Evolutionary conservation across 2,113 vertebrate species (phyloP), one percentile per base, ranked within the genome.

Genomic region (Anthoscopus minutus): DNA sequence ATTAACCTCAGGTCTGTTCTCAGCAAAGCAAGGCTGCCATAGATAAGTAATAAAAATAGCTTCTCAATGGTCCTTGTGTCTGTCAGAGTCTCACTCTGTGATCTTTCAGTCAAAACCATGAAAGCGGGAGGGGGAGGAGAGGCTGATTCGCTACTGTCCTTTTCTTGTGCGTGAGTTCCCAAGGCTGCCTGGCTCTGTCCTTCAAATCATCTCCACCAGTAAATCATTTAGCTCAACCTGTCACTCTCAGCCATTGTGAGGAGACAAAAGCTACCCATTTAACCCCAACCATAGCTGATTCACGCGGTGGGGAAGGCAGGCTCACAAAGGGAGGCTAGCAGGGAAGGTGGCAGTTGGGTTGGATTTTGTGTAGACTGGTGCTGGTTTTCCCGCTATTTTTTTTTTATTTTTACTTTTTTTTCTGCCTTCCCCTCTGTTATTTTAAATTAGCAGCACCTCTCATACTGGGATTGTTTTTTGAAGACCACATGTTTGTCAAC

Each of bases 221-320:
- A 97, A 97, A 97, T 98, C 96, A 97, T 96, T 96, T 93, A 92
- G 90, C 91, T 94, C 86, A 90, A 92, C 95, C 96, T 96, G 96
- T 96, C 97, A 98, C 92, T 96, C 96, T 87, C 2, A 0, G 80
- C 89, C 93, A 96, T 97, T 98, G 96, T 97, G 76, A 82, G 83
- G 33, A 92, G 90, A 97, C 97, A 97, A 97, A 97, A 95, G 94
- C 88, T 96, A 93, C 91, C 96, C 95, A 97, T 97, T 97, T 97
- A 97, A 97, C 96, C 96, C 93, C 97, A 96, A 94, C 95, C 97
- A 96, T 97, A 61, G 92, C 97, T 62, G 97, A 97, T 96, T 96
- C 88, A 91, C 96, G 38, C 95, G 14, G 94, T 84, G 89, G 96
- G 95, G 94, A 96, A 95, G 79, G 94, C 58, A 89, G 65, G 35